A percentile compares a stretch with the other conserved stretches of the same genome.
Conservation (phyloP, 2,888 invertebrate species). For the Pachycephus smyrnensis region DNA sequence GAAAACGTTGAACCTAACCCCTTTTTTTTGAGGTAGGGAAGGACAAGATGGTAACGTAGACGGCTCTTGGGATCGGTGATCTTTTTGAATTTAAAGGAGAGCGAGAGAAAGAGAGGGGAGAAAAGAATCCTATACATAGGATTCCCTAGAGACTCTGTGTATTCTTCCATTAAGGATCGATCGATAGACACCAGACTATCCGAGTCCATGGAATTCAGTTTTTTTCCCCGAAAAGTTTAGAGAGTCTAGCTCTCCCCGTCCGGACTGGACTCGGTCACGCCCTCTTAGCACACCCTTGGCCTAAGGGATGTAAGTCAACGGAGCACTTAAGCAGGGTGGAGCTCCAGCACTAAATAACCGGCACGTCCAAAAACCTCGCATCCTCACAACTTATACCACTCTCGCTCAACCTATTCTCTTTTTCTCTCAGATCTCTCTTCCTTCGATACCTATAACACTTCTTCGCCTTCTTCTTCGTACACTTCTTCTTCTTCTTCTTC, state of each 20-base stretch:
- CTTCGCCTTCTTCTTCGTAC: background rate
- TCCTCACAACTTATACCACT: constrained; percentile 17
- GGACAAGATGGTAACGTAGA: background rate
- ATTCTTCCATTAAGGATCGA: constrained; percentile 6
- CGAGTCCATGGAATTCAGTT: background rate
- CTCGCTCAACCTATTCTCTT: background rate
- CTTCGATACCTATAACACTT: background rate
- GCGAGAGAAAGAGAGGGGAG: constrained; percentile 20
- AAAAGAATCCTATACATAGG: constrained; percentile 4
- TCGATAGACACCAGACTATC: constrained; percentile 6
- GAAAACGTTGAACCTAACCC: constrained; percentile 9
- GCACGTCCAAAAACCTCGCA: constrained; percentile 41
- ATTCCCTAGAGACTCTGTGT: background rate
- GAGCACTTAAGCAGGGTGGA: constrained; percentile 53
- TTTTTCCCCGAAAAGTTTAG: constrained; percentile 7
- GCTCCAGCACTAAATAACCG: constrained; percentile 51
- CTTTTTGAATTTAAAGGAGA: constrained; percentile 29
- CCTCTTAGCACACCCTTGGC: constrained; percentile 50
- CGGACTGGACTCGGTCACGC: constrained; percentile 35
- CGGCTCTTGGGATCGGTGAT: constrained; percentile 10
- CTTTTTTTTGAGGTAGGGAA: background rate
- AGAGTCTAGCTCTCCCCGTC: constrained; percentile 3
- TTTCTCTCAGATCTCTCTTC: background rate
- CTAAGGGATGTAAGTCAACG: constrained; percentile 56
- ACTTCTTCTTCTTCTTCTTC: constrained; percentile 19